Evolutionary conservation across 1,140 invertebrate species (phyloP), one percentile per base, ranked within the genome.

Genomic region (Drosophila sturtevanti): DNA sequence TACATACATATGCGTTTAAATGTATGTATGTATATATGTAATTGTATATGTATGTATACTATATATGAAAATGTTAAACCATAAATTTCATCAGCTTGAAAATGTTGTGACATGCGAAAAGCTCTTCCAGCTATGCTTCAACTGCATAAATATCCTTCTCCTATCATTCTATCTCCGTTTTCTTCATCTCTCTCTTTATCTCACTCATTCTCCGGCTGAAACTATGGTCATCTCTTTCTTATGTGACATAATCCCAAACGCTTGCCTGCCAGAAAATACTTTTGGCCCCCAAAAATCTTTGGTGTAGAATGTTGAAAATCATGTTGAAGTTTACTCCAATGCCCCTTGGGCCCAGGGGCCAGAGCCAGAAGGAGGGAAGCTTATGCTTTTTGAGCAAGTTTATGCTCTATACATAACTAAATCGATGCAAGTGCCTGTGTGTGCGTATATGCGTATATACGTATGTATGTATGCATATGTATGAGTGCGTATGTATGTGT

Each of bases 221-320:
- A 58, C 68, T 77, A 27, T 64, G 48, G 63, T 61, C 58, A 60
- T 77, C 73, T 35, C 52, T 44, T 22, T 77, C 72, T 58, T 74
- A 78, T 87, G 84, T 87, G 84, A 87, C 82, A 87, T 87, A 87
- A 87, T 87, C 82, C 79, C 63, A 68, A 68, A 48, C 16, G 16
- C 16, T 18, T 56, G 27, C 68, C 74, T 48, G 79, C 79, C 75
- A 79, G 79, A 85, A 86, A 87, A 86, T 86, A 87, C 82, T 81
- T 87, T 72, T 82, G 61, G 55, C 67, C 63, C 67, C 63, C 34
- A 77, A 79, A 87, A 87, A 82, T 87, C 82, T 48, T 48, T 87
- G 79, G 75, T 69, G 60, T 87, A 79, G 82, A 87, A 87, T 87
- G 84, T 77, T 87, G 82, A 87, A 85, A 87, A 87, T 87, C 84